A percentile compares a stretch with the other conserved stretches of the same genome.
Evolutionary conservation across 2,888 invertebrate species (phyloP).

Genomic region (Heliconius erato): DNA sequence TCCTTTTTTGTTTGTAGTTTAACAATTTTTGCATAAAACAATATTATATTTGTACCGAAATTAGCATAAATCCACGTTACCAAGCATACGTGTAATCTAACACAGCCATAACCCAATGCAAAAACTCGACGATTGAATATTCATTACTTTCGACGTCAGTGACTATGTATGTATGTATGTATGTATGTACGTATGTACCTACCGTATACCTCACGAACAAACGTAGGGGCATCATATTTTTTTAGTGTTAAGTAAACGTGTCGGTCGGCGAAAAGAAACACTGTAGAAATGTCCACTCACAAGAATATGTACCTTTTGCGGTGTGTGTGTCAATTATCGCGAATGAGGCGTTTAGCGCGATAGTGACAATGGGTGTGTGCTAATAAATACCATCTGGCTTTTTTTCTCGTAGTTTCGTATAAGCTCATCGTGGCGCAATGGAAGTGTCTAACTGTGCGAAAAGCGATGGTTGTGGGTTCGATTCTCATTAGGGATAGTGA

Average conservation of each 20-base stretch:
- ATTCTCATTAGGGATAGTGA: not conserved
- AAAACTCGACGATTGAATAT: constrained; percentile 43
- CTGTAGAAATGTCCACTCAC: constrained; percentile 49
- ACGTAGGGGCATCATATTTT: constrained; percentile 43
- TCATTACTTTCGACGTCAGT: constrained; percentile 39
- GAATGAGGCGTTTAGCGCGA: constrained; percentile 70
- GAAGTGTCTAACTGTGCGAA: too few relatives aligned
- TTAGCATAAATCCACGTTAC: constrained; percentile 21
- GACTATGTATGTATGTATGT: not conserved
- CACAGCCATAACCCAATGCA: constrained; percentile 30
- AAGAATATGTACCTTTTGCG: constrained; percentile 58
- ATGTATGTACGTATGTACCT: too few relatives aligned
- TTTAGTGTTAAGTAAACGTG: constrained; percentile 48
- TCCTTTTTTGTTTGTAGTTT: not conserved
- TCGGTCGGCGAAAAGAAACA: constrained; percentile 45
- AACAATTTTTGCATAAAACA: constrained; percentile 19
- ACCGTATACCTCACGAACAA: constrained; percentile 37
- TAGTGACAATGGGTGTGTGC: constrained; percentile 78
- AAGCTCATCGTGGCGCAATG: not conserved
- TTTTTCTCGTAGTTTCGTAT: constrained; percentile 55
- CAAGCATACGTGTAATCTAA: constrained; percentile 15
- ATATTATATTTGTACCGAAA: constrained; percentile 15
- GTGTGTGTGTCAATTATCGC: constrained; percentile 75
- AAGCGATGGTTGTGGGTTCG: not conserved
- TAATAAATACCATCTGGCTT: constrained; percentile 65